A percentile compares a stretch with the other conserved stretches of the same genome.
phyloP scores from a whole-genome alignment of 2,888 invertebrate species.

The Diplolepis rosae region DNA sequence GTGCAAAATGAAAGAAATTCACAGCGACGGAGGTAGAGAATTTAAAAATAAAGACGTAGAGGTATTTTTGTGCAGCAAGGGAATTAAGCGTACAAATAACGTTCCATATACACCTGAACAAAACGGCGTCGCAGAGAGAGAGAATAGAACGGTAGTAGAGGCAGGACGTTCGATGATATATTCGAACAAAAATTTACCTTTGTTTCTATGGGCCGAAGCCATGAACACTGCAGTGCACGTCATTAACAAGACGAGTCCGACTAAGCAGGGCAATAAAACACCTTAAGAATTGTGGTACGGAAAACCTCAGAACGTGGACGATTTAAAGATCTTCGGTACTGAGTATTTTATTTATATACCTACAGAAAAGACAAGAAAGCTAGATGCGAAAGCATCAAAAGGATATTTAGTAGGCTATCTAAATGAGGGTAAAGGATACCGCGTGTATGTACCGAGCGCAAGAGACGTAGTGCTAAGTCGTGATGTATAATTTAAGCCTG shows the following conservation, averaged over 20 bases:
- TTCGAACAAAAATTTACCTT: conserved; percentile 40
- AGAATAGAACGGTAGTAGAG: conserved; percentile 42
- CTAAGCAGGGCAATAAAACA: conserved; percentile 34
- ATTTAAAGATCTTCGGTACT: conserved; percentile 45
- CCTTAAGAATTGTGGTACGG: conserved; percentile 43
- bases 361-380: conserved; percentile 30
- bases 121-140: conserved; percentile 43
- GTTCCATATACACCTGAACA: conserved; percentile 42
- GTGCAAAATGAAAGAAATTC: conserved; percentile 45
- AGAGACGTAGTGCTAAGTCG: conserved; percentile 31
- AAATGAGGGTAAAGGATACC: conserved; percentile 31
- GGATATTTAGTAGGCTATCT: conserved; percentile 35
- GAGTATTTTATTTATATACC: conserved; percentile 41
- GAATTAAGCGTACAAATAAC: conserved; percentile 44
- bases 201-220: conserved; percentile 45
- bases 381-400: conserved; percentile 32
- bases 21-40: conserved; percentile 48
- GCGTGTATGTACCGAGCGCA: conserved; percentile 26
- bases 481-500: conserved; percentile 26
- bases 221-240: conserved; percentile 41
- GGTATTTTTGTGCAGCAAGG: conserved; percentile 35
- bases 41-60: conserved; percentile 42
- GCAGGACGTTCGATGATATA: conserved; percentile 43
- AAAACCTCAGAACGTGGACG: conserved; percentile 9
- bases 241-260: conserved; percentile 42